Evolutionary conservation across 2,888 invertebrate genomes (phyloP).

Genomic region (Lasioglossum leucozonium): DNA sequence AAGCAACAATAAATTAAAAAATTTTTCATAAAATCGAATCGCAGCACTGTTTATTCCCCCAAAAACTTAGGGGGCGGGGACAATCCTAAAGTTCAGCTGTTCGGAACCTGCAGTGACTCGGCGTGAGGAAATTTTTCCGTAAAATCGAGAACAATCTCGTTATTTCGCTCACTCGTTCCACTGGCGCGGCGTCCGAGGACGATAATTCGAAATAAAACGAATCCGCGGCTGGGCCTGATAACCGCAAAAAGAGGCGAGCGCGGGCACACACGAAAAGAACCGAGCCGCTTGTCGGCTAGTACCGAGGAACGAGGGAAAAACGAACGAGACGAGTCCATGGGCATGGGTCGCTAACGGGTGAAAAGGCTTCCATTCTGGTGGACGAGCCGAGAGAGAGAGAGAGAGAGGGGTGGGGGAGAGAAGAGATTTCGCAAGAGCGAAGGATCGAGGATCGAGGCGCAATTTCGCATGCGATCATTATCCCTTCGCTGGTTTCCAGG

Average conservation of each 20-base stretch:
- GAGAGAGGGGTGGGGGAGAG: not conserved
- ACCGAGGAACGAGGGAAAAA: not conserved
- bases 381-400: constrained; percentile 7
- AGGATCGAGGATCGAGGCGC: constrained; percentile 17
- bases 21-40: no score
- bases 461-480: constrained; percentile 68
- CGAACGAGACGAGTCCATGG: constrained; percentile 21
- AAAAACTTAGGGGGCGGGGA: no score
- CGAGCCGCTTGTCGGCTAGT: constrained; percentile 27
- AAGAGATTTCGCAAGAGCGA: constrained; percentile 23
- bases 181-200: not conserved
- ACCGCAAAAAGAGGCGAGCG: constrained; percentile 38
- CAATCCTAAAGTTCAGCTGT: not conserved
- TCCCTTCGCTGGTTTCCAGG: constrained; percentile 47
- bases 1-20: no score
- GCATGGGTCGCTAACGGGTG: constrained; percentile 36
- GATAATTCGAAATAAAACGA: constrained; percentile 15
- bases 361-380: constrained; percentile 29
- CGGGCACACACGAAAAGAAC: constrained; percentile 19
- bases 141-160: not conserved
- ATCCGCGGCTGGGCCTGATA: constrained; percentile 30
- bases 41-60: no score
- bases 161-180: not conserved
- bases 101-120: not conserved
- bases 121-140: not conserved